Conservation (phyloP, 2,797 vertebrate species). For the Menidia menidia region DNA sequence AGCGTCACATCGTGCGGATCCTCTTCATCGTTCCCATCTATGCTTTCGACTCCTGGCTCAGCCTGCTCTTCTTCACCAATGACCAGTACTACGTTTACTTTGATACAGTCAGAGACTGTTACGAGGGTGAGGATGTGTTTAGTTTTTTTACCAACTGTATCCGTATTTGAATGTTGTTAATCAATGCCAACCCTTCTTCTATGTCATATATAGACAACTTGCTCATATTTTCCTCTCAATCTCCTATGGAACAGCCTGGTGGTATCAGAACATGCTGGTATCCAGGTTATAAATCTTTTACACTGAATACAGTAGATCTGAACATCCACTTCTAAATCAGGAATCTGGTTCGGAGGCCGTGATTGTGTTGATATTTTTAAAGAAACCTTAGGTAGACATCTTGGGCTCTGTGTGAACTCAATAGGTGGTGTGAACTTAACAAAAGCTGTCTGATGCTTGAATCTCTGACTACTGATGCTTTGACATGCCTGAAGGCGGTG, state of each 20-base stretch:
- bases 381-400: too few relatives aligned
- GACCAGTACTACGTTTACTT: constrained; percentile 99
- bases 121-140: constrained; percentile 87
- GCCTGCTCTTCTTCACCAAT: constrained; percentile 98
- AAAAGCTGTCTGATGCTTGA: neutral
- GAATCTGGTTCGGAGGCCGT: too few relatives aligned
- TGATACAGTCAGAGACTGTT: constrained; percentile 95
- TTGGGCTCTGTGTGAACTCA: neutral
- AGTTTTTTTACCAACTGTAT: neutral
- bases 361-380: too few relatives aligned
- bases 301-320: too few relatives aligned
- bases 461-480: neutral
- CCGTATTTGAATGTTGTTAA: neutral
- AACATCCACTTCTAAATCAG: too few relatives aligned
- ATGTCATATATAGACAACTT: too few relatives aligned
- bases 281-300: too few relatives aligned
- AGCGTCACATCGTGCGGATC: constrained; percentile 97
- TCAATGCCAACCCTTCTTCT: neutral
- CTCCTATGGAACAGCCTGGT: too few relatives aligned
- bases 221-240: too few relatives aligned
- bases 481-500: constrained; percentile 3
- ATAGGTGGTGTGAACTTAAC: constrained; percentile 13
- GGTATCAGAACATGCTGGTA: too few relatives aligned
- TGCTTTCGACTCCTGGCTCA: constrained; percentile 98
- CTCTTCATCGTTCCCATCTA: constrained; percentile 99